Evolutionary conservation across 2,113 vertebrate species (phyloP), one percentile per base, ranked within the genome.

Genomic region (Hydrolagus affinis): DNA sequence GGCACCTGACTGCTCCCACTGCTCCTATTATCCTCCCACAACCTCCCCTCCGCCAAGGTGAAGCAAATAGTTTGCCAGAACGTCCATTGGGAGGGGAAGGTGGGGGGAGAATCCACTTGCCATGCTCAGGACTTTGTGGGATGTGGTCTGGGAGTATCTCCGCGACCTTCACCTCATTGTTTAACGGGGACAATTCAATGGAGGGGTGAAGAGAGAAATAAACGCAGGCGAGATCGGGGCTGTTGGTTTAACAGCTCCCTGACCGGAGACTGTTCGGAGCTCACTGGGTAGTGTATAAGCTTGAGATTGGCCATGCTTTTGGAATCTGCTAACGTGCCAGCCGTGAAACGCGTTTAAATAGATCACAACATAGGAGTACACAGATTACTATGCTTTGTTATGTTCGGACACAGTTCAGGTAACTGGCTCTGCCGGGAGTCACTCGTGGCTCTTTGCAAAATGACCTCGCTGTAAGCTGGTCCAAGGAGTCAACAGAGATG

Each of bases 361-460:
- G 78, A 28, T 83, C 32, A 66, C n/a, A 80, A 64, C 77, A 66
- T 62, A 83, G 78, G 78, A 83, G 78, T 66, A 66, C 21, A 32
- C 17, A 80, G 77, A 64, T 60, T 19, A 66, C 11, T 8, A 10
- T 23, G 60, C 60, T 83, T 60, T 25, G 15, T 12, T 57, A 28
- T 66, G 4, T 19, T 30, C 28, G 3, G 15, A 66, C 32, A 15
- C 60, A 66, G 6, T 4, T 68, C 11, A 60, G 66, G 66, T 44
- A 44, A 44, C 44, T 44, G 44, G 44, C 28, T 83, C n/a, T 11
- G 12, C 62, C 60, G 30, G 8, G 15, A 83, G 0, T 83, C 28
- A 19, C 17, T 4, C 44, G 6, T 6, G 44, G 44, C 44, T 44
- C 44, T 44, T 44, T 44, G 44, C 44, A 44, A 44, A 44, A 10